Conservation (phyloP, 2,113 vertebrate genomes). For the Calypte anna region DNA sequence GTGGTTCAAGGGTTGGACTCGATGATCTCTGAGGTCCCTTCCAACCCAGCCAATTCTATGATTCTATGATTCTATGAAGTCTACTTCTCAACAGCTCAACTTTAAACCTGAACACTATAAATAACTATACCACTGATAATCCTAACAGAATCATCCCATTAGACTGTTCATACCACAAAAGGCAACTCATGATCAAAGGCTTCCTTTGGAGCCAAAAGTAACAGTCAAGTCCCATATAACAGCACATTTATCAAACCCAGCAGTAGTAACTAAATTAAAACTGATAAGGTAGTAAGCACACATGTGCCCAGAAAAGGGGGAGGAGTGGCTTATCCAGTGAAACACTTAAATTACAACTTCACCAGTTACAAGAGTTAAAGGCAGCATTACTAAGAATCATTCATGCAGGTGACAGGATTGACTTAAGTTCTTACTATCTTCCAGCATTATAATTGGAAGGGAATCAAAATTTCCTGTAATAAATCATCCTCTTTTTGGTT, state of each 20-base stretch:
- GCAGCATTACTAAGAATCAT: not conserved
- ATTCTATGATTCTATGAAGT: not conserved
- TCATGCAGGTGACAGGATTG: not conserved
- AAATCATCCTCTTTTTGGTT: not conserved
- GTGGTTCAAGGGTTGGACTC: too few relatives aligned
- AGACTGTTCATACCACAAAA: not conserved
- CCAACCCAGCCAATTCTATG: too few relatives aligned
- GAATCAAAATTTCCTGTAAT: not conserved
- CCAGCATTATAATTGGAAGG: not conserved
- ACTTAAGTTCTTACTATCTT: not conserved
- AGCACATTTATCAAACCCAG: not conserved
- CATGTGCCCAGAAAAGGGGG: not conserved
- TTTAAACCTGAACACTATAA: constrained; percentile 15
- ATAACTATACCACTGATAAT: not conserved
- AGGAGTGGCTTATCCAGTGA: not conserved
- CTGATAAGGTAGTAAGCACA: not conserved
- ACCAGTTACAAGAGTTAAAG: not conserved
- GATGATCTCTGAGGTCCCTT: too few relatives aligned
- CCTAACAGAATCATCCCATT: not conserved
- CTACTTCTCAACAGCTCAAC: not conserved
- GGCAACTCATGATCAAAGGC: not conserved
- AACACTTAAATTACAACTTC: not conserved
- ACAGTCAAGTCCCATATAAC: not conserved
- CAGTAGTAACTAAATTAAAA: not conserved
- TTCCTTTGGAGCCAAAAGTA: not conserved